Evolutionary conservation across 1,140 invertebrate genomes (phyloP), one percentile per base, ranked within the genome.

Genomic region (Drosophila lacteicornis): DNA sequence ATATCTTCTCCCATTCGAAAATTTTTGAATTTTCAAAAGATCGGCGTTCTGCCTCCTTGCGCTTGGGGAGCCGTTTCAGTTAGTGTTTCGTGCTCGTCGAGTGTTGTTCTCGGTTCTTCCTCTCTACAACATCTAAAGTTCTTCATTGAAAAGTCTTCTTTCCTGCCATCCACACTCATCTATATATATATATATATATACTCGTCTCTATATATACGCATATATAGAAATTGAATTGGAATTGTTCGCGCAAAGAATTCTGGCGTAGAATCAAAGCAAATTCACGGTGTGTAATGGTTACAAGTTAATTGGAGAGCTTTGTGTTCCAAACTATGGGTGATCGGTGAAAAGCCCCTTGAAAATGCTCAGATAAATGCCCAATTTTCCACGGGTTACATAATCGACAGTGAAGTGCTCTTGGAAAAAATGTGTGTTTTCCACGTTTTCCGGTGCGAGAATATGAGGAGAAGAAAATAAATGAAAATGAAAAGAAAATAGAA

Each of bases 31-130:
- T 43, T 58, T 33, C 45, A 47, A 42, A 59, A 55, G 19, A 45
- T 67, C 63, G 63, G 56, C 30, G 55, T 9, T 43, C 15, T 45
- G 51, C 33, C 83, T 83, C 71, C 84, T 87, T 70, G 57, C 62
- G 30, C 9, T 71, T 60, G 59, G 49, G 51, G 4, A 36, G 19
- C n/a, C 42, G 51, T 74, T 91, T 92, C 90, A 92, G 91, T 92
- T 92, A 88, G 91, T 92, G 91, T 92, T 92, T 92, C 91, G 91
- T 92, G 85, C 91, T 92, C 91, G 91, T 92, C 91, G 91, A 92
- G 91, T 92, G 91, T 92, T 92, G 91, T 92, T 92, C 91, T 92
- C 91, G 91, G 86, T 92, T 92, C 73, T 91, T 91, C 82, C 88
- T 91, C 88, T 91, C 84, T 70, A 60, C 85, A 87, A 79, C 82